Evolutionary conservation across 2,113 vertebrate species (phyloP), one percentile per base, ranked within the genome.

Genomic region (Centropus bengalensis): DNA sequence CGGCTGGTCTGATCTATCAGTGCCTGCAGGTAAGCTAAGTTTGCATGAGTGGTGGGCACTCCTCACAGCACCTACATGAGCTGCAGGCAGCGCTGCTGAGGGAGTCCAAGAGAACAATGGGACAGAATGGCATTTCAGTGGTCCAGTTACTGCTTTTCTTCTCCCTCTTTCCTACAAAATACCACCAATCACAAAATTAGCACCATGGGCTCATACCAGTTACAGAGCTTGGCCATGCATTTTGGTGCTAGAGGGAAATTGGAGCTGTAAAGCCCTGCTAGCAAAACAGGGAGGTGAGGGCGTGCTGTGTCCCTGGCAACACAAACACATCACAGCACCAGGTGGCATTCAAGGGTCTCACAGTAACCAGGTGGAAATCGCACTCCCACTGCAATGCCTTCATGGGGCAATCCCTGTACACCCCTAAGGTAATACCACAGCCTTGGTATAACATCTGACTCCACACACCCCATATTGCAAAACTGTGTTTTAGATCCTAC

Each of bases 351-450:
- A 38, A 28, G 14, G 20, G 14, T 14, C 12, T 17, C 59, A 7
- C 13, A 60, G 23, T 1, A 40, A 9, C 18, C 19, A 19, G 1
- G 3, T 10, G 23, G 62, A 82, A 75, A 56, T 0, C 3, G 54
- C 28, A 9, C 5, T 64, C 23, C 20, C 2, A 1, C 56, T 23
- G 54, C 9, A 27, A 4, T 47, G 28, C 6, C 13, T 36, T 38
- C 42, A 33, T 0, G 0, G 24, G 26, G 8, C 45, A 74, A 38
- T 5, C 26, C 23, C 7, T 1, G 1, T 5, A 44, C 0, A 0
- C 6, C 13, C 6, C 22, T 38, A 26, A 28, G 15, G 5, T 1
- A 67, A 44, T 2, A 54, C 32, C 44, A 79, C 44, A 68, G 78
- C 60, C 59, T 8, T 21, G 9, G 36, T 36, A 52, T 58, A 47